Conservation (phyloP, 2,888 invertebrate genomes). For the Cheilosia soror region DNA sequence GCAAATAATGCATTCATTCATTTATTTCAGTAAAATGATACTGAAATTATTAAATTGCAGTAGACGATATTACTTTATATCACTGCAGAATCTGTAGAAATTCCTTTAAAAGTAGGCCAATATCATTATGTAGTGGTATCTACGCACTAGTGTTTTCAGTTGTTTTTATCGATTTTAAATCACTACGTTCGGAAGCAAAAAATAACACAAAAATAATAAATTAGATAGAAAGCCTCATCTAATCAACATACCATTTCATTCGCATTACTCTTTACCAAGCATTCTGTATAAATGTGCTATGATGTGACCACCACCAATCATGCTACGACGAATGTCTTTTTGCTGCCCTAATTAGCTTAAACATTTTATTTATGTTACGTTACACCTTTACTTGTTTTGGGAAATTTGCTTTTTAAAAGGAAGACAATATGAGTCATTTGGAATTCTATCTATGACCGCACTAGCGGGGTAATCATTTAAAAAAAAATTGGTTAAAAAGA, state of each 20-base stretch:
- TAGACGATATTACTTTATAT: not conserved
- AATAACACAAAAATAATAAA: constrained; percentile 9
- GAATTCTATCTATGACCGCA: constrained; percentile 4
- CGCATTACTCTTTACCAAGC: constrained; percentile 47
- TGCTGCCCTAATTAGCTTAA: constrained; percentile 48
- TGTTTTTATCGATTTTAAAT: constrained; percentile 7
- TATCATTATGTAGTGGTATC: not conserved
- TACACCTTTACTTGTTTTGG: constrained; percentile 54
- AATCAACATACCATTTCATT: constrained; percentile 20
- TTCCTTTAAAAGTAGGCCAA: constrained; percentile 9
- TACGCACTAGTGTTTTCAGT: not conserved
- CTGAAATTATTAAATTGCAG: not conserved
- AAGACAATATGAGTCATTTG: constrained; percentile 47
- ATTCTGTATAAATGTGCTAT: not conserved
- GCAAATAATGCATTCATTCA: too few species aligned
- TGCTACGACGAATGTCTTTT: constrained; percentile 24
- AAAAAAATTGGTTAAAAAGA: not conserved
- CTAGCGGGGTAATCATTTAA: constrained; percentile 29
- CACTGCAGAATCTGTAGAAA: not conserved
- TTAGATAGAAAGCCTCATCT: constrained; percentile 13
- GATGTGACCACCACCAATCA: constrained; percentile 8
- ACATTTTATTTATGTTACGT: constrained; percentile 7
- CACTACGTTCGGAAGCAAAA: constrained; percentile 10
- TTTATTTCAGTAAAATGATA: too few species aligned
- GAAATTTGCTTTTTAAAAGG: constrained; percentile 24